A percentile compares a stretch with the other conserved stretches of the same genome.
Conservation (phyloP, 2,888 invertebrate species). For the Platycheirus rosarum region DNA sequence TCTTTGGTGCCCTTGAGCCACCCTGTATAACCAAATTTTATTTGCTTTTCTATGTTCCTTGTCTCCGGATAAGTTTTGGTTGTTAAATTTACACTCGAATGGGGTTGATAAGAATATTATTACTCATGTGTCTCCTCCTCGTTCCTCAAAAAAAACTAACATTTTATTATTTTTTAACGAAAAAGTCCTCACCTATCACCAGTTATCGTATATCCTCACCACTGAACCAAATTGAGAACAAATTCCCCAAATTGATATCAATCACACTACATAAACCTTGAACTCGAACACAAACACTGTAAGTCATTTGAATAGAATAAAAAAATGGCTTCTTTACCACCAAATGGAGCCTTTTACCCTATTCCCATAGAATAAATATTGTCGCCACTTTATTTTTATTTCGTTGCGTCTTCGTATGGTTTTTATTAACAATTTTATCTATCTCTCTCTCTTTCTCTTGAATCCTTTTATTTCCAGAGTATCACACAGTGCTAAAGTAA, state of each 20-base stretch:
- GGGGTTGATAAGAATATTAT: too few relatives aligned
- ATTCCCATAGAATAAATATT: slow-evolving; percentile 31
- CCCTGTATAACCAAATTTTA: too few relatives aligned
- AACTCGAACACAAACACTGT: slow-evolving; percentile 59
- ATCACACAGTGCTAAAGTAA: slow-evolving; percentile 92
- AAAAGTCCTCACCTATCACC: neutral
- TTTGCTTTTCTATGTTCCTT: too few relatives aligned
- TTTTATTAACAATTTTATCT: slow-evolving; percentile 39
- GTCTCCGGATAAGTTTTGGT: too few relatives aligned
- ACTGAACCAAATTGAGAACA: slow-evolving; percentile 27
- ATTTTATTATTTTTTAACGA: neutral
- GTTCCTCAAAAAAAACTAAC: too few relatives aligned
- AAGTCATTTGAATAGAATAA: too few relatives aligned
- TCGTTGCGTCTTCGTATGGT: slow-evolving; percentile 42
- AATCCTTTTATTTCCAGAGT: slow-evolving; percentile 83
- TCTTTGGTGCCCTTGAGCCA: too few relatives aligned
- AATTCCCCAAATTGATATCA: slow-evolving; percentile 61
- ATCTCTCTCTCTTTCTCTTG: slow-evolving; percentile 37
- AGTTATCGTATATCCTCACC: slow-evolving; percentile 3
- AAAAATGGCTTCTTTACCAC: slow-evolving; percentile 65
- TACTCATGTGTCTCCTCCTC: too few relatives aligned
- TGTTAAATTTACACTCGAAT: too few relatives aligned
- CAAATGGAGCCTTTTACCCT: slow-evolving; percentile 40
- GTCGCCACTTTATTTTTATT: slow-evolving; percentile 51
- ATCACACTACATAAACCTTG: slow-evolving; percentile 67